A percentile compares a stretch with the other conserved stretches of the same genome.
Conservation (phyloP, 2,797 vertebrate species). For the Pseudomugil tenellus region DNA sequence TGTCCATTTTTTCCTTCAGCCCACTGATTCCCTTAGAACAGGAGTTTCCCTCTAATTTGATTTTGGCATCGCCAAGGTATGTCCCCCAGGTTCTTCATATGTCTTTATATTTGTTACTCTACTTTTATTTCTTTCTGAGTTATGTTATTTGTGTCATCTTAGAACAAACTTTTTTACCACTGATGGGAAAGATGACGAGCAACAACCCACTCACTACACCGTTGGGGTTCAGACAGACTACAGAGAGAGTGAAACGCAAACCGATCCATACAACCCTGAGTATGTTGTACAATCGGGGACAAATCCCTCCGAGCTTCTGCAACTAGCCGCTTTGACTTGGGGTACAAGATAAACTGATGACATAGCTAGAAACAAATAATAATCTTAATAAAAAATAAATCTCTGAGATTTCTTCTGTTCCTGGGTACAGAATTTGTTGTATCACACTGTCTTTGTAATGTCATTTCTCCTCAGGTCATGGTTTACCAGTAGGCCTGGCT, state of each 20-base stretch:
- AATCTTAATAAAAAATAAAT: neutral
- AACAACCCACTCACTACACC: conserved; percentile 66
- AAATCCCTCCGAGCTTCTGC: conserved; percentile 89
- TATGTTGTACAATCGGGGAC: conserved; percentile 83
- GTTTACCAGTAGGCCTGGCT: conserved; percentile 89
- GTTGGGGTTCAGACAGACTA: conserved; percentile 94
- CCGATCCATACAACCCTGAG: conserved; percentile 91
- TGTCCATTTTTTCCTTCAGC: conserved; percentile 68
- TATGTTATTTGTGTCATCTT: conserved; percentile 29
- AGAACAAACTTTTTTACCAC: conserved; percentile 66
- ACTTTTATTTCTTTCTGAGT: neutral
- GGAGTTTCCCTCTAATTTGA: conserved; percentile 66
- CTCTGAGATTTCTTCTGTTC: neutral
- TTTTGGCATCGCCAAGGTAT: conserved; percentile 81
- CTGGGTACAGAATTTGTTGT: neutral
- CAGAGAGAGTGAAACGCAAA: conserved; percentile 93
- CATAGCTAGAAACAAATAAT: neutral
- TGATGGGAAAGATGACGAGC: conserved; percentile 11
- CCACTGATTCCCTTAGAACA: conserved; percentile 81
- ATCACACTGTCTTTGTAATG: neutral
- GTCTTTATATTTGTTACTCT: neutral
- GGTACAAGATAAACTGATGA: conserved; percentile 67
- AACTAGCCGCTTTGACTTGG: conserved; percentile 89
- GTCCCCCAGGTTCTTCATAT: conserved; percentile 47
- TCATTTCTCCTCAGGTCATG: conserved; percentile 79